Conservation (phyloP, 2,113 vertebrate species). For the Muntiacus muntjak region DNA sequence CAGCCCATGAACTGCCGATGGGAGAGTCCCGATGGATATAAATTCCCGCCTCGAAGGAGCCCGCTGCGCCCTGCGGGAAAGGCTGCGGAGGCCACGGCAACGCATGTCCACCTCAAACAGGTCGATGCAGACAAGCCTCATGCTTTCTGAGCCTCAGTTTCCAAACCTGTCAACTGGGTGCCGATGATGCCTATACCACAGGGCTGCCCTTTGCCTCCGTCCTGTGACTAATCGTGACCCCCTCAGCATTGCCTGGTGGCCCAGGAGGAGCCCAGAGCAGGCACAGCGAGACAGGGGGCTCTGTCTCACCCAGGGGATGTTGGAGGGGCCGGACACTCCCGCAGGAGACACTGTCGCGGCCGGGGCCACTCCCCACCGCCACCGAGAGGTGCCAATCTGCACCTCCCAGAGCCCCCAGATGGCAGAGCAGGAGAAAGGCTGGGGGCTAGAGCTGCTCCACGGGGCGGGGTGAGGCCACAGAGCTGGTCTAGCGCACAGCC, state of each 20-base stretch:
- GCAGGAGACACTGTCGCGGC: not conserved
- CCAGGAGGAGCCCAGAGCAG: too few species aligned
- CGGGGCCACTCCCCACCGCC: fast-evolving
- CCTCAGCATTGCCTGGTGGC: fast-evolving
- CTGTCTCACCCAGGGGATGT: fast-evolving
- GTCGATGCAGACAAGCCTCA: fast-evolving
- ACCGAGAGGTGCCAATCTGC: fast-evolving
- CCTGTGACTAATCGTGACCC: fast-evolving
- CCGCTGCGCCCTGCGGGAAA: fast-evolving
- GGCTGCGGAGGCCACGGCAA: fast-evolving
- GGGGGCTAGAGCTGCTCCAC: fast-evolving
- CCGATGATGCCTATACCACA: fast-evolving
- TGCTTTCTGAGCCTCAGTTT: not conserved
- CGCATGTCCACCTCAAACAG: fast-evolving
- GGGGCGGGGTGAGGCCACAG: fast-evolving
- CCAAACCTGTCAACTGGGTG: not conserved
- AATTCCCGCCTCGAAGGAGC: not conserved
- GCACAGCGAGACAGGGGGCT: fast-evolving
- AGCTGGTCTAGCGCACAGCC: not conserved
- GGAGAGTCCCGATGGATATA: fast-evolving
- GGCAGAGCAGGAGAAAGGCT: not conserved
- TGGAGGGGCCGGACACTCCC: fast-evolving
- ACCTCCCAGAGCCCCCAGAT: fast-evolving
- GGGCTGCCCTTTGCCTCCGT: not conserved
- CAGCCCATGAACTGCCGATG: not conserved